Evolutionary conservation across 2,888 invertebrate genomes (phyloP).

Genomic region (Formica aserva): DNA sequence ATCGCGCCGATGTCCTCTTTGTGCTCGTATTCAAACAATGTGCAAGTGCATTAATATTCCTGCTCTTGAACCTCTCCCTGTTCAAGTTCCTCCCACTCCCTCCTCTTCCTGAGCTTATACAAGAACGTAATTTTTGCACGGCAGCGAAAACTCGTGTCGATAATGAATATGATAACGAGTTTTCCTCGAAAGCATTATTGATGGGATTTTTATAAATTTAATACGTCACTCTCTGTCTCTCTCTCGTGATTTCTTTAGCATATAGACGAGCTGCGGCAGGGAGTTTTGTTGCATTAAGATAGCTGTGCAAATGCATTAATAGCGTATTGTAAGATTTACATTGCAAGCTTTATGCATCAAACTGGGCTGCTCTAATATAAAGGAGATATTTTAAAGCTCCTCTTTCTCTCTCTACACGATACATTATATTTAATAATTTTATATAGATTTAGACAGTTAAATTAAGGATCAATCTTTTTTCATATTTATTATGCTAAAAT

Average conservation of each 20-base stretch:
- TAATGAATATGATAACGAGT: slow-evolving; percentile 48
- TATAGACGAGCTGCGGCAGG: not conserved
- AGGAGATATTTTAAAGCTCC: not conserved
- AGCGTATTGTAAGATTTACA: not conserved
- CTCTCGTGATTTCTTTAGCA: slow-evolving; percentile 7
- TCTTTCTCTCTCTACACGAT: not conserved
- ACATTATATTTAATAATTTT: not conserved
- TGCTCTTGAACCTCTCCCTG: slow-evolving; percentile 18
- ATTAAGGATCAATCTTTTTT: not conserved
- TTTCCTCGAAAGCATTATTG: slow-evolving; percentile 16
- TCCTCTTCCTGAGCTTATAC: not conserved
- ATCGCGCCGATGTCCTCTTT: slow-evolving; percentile 46
- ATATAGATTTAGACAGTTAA: not conserved
- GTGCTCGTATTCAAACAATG: slow-evolving; percentile 33
- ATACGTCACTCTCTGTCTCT: slow-evolving; percentile 5
- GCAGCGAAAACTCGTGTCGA: slow-evolving; percentile 30
- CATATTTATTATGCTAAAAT: slow-evolving; percentile 1
- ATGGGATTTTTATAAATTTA: slow-evolving; percentile 37
- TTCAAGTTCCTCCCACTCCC: not conserved
- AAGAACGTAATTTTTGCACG: slow-evolving; percentile 32
- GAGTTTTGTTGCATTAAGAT: not conserved
- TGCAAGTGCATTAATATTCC: slow-evolving; percentile 54
- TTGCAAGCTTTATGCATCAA: not conserved
- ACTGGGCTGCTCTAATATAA: not conserved
- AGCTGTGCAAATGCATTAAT: not conserved